Conservation (phyloP, 1,140 invertebrate species). For the Callitettix versicolor region DNA sequence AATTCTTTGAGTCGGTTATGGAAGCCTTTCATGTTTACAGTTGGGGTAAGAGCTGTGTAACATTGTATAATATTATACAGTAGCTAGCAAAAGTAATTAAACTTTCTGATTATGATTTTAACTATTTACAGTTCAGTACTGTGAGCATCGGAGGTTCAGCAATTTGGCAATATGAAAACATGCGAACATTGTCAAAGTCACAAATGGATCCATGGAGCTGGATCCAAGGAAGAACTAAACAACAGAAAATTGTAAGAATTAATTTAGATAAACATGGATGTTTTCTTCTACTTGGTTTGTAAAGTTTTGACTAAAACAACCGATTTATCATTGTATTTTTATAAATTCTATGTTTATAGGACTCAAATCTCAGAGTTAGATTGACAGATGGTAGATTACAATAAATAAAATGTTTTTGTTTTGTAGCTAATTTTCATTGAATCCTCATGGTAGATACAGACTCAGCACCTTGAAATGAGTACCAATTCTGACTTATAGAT, state of each 20-base stretch:
- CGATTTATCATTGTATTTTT: too few species aligned
- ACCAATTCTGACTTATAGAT: too few species aligned
- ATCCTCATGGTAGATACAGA: too few species aligned
- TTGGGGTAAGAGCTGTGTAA: slow-evolving; percentile 42
- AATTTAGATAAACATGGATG: neutral
- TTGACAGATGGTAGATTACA: too few species aligned
- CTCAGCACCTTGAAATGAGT: too few species aligned
- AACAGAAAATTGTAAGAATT: neutral
- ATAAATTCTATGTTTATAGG: too few species aligned
- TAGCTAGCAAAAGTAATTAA: slow-evolving; percentile 17
- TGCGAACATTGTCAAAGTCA: slow-evolving; percentile 36
- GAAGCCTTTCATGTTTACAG: slow-evolving; percentile 56
- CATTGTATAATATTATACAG: slow-evolving; percentile 3
- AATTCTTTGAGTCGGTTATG: slow-evolving; percentile 30
- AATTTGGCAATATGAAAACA: slow-evolving; percentile 81
- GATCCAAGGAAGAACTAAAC: neutral
- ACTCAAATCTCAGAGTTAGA: too few species aligned
- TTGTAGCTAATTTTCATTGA: too few species aligned
- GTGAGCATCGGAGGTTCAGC: slow-evolving; percentile 60
- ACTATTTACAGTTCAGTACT: slow-evolving; percentile 53
- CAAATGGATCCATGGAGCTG: neutral
- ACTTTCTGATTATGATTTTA: slow-evolving; percentile 13
- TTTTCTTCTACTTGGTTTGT: too few species aligned
- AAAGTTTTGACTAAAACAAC: too few species aligned
- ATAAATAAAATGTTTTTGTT: too few species aligned